Evolutionary conservation across 1,140 invertebrate genomes (phyloP).

Genomic region (Drosophila miranda): DNA sequence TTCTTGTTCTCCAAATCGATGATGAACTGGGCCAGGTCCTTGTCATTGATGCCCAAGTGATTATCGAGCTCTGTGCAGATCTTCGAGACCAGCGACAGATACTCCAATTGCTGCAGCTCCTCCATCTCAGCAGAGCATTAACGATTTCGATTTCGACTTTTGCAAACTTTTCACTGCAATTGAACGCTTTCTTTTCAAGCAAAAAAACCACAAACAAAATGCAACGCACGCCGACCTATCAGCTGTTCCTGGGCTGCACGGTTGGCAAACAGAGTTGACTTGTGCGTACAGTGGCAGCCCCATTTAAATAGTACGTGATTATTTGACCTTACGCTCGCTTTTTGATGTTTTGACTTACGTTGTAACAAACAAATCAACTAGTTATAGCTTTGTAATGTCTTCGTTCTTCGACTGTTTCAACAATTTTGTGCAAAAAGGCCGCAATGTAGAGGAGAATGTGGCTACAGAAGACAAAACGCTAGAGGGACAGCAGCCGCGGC

Average conservation of each 20-base stretch:
- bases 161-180: conserved; percentile 1
- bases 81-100: conserved; percentile 98
- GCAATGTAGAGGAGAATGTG: conserved; percentile 50
- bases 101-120: conserved; percentile 94
- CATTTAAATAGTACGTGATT: conserved; percentile 9
- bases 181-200: not conserved
- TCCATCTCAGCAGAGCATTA: conserved; percentile 86
- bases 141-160: not conserved
- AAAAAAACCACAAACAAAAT: conserved; percentile 13
- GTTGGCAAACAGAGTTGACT: conserved; percentile 8
- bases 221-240: conserved; percentile 16
- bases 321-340: conserved; percentile 57
- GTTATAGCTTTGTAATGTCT: conserved; percentile 40
- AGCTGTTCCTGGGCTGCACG: conserved; percentile 43
- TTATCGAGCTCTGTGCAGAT: conserved; percentile 99
- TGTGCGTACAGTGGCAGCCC: conserved; percentile 48
- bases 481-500: conserved; percentile 22
- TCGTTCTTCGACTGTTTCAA: conserved; percentile 72
- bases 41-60: conserved; percentile 98
- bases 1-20: conserved; percentile 96
- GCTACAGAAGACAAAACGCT: conserved; percentile 14
- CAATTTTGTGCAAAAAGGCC: conserved; percentile 64
- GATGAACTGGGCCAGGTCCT: conserved; percentile 98
- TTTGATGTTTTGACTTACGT: conserved; percentile 55
- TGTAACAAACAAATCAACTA: conserved; percentile 29